Conservation (phyloP, 2,113 vertebrate species). For the Brienomyrus brachyistius region DNA sequence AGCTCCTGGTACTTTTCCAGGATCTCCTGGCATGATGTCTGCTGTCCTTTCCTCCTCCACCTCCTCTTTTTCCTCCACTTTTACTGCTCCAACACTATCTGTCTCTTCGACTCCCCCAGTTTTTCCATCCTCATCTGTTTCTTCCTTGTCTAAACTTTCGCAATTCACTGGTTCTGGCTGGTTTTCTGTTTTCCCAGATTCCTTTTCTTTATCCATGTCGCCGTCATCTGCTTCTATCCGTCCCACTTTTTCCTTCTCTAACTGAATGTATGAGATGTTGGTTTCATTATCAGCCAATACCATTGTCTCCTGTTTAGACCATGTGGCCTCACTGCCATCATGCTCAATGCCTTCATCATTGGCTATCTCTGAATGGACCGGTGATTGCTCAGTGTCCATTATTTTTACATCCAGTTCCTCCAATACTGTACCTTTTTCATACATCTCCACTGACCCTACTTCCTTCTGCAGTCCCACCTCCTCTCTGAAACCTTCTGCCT, state of each 20-base stretch:
- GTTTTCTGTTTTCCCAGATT: background rate
- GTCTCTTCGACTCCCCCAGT: background rate
- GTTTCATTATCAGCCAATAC: background rate
- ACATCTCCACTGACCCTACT: background rate
- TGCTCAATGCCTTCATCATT: background rate
- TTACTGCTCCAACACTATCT: background rate
- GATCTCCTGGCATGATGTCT: background rate
- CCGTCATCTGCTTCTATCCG: background rate
- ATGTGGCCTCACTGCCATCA: background rate
- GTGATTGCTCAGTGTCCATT: background rate
- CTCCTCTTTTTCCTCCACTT: background rate
- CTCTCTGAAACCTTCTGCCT: background rate
- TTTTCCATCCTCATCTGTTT: background rate
- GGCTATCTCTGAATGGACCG: background rate
- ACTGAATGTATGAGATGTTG: background rate
- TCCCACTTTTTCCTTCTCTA: background rate
- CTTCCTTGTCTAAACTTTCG: background rate
- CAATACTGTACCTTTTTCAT: background rate
- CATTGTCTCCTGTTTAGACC: background rate
- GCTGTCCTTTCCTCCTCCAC: background rate
- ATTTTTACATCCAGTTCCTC: background rate
- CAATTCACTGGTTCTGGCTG: background rate
- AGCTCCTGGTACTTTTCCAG: background rate
- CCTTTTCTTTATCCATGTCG: background rate
- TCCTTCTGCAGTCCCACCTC: background rate